phyloP scores from a whole-genome alignment of 2,113 vertebrate genomes.

The Willisornis vidua region DNA sequence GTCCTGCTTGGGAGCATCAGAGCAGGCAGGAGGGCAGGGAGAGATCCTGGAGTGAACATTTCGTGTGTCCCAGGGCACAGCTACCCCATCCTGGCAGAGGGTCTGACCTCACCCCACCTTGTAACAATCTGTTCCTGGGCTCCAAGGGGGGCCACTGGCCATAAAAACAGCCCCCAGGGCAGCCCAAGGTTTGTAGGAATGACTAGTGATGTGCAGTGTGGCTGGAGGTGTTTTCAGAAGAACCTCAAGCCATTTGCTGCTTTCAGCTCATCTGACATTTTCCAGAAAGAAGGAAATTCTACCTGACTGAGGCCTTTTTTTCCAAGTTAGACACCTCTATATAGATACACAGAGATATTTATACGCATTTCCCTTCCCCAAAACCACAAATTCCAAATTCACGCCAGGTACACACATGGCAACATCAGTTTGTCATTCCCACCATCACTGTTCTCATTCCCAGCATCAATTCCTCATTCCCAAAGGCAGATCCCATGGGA shows the following conservation, averaged over 20 bases:
- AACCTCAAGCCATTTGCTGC: neutral
- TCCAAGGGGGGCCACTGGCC: neutral
- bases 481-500: fast-evolving
- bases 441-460: fast-evolving
- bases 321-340: neutral
- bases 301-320: neutral
- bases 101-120: fast-evolving
- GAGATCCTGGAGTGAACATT: neutral
- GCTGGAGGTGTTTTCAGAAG: neutral
- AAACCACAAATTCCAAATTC: neutral
- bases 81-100: neutral
- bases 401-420: neutral
- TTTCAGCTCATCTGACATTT: neutral
- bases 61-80: neutral
- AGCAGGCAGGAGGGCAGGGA: neutral
- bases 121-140: fast-evolving
- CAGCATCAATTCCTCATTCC: fast-evolving
- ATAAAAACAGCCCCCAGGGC: neutral
- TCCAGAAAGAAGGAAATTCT: neutral
- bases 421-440: neutral
- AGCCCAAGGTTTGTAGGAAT: neutral
- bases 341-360: neutral
- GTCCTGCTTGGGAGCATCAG: fast-evolving
- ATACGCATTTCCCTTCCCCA: no score
- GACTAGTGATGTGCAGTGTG: neutral